Evolutionary conservation across 2,797 vertebrate species (phyloP), one percentile per base, ranked within the genome.

Genomic region (Ptychadena robeensis): DNA sequence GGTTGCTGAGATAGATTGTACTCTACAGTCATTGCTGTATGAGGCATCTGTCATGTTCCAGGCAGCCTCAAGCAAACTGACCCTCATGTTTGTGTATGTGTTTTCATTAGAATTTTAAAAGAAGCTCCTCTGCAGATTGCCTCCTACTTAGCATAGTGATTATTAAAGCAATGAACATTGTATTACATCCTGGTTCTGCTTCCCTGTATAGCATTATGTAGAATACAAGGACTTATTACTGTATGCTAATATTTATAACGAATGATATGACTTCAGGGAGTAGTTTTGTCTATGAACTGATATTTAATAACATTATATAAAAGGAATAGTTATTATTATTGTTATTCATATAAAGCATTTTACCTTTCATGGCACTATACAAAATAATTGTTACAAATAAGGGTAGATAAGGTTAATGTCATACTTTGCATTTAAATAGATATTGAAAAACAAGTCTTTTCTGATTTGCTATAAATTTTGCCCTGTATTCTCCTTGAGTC

Each of bases 31-130:
- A 78, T 15, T 38, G 37, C 76, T 63, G 68, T n/a, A 64, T 38
- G 61, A 67, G 34, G 69, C 64, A 82, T 68, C 65, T 82, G 80
- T 74, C 72, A 75, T 59, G 25, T 74, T 75, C 32, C 70, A 64
- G 9, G 31, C n/a, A 40, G 72, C 63, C 72, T 75, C 65, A 11
- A 61, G 72, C 64, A 75, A 59, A 35, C 64, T 69, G 72, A 75
- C 71, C 72, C 48, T 59, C 27, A 9, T 82, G 61, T 77, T 66
- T 65, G 12, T 22, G 35, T 66, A 12, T 73, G 27, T 12, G 57
- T 68, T 69, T 69, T 59, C 53, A 82, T 15, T 59, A 25, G 25
- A 67, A 68, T 78, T 27, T 67, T 57, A 57, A 70, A 38, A 38
- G 38, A 27, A 4, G 10, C 37, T 64, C 44, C 48, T 44, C 12